Evolutionary conservation across 2,888 invertebrate species (phyloP).

Genomic region (Diaprepes abbreviatus): DNA sequence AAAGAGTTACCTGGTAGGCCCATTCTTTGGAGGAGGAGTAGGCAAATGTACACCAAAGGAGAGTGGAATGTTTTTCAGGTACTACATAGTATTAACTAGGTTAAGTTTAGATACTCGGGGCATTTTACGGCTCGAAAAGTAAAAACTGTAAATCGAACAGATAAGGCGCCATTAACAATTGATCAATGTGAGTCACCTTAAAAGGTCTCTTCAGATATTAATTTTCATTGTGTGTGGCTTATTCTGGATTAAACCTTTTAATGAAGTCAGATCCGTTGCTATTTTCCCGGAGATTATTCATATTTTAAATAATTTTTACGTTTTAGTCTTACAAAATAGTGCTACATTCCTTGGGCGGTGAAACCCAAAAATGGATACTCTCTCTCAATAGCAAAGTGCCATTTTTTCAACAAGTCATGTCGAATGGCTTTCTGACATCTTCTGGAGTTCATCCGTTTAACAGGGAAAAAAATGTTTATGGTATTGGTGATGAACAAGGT

Average conservation of each 20-base stretch:
- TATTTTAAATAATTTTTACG: too few species aligned
- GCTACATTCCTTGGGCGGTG: constrained; percentile 50
- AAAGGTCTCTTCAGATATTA: too few species aligned
- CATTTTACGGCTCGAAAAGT: too few species aligned
- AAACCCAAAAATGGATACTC: constrained; percentile 84
- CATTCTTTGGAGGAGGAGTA: constrained; percentile 77
- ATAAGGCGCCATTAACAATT: too few species aligned
- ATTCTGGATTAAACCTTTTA: too few species aligned
- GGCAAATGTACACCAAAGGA: constrained; percentile 73
- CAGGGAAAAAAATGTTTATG: constrained; percentile 73
- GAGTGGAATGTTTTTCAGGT: constrained; percentile 74
- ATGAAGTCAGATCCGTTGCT: too few species aligned
- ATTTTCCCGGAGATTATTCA: too few species aligned
- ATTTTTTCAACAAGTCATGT: constrained; percentile 48
- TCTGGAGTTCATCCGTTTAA: constrained; percentile 54
- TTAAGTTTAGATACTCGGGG: too few species aligned
- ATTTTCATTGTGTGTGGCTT: too few species aligned
- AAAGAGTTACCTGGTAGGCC: constrained; percentile 75
- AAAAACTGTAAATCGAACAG: too few species aligned
- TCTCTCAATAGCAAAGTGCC: constrained; percentile 76
- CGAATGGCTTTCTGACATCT: constrained; percentile 55
- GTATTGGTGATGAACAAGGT: constrained; percentile 76
- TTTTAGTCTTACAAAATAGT: constrained; percentile 52
- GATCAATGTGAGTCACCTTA: too few species aligned
- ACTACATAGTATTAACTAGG: too few species aligned